phyloP scores from a whole-genome alignment of 1,140 invertebrate genomes.

The Drosophila kurseongensis region DNA sequence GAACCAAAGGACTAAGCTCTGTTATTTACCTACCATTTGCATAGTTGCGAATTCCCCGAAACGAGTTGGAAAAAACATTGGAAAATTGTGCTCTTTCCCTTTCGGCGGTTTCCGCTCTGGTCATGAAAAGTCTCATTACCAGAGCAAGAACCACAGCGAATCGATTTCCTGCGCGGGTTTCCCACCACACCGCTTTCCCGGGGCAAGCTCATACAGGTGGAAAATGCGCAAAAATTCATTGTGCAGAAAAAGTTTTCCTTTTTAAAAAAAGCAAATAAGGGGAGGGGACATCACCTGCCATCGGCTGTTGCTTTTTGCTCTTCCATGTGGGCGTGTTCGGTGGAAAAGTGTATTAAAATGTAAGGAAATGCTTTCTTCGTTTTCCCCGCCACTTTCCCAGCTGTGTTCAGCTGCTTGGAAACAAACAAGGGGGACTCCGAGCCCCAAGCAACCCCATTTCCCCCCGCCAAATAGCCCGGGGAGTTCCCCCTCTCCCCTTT shows the following conservation, averaged over 20 bases:
- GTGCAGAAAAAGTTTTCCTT: slow-evolving; percentile 74
- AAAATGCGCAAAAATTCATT: slow-evolving; percentile 83
- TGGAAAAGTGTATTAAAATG: slow-evolving; percentile 79
- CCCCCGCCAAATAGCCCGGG: slow-evolving; percentile 38
- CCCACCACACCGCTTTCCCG: not conserved
- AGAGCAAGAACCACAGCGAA: slow-evolving; percentile 74
- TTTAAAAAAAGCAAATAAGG: slow-evolving; percentile 18
- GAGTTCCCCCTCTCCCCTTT: slow-evolving; percentile 32
- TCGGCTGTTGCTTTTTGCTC: slow-evolving; percentile 74
- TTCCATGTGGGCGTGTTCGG: slow-evolving; percentile 9
- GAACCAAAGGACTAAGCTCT: slow-evolving; percentile 59
- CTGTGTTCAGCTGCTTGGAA: slow-evolving; percentile 78
- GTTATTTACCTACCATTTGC: slow-evolving; percentile 66
- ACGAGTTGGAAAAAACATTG: slow-evolving; percentile 40
- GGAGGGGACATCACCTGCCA: slow-evolving; percentile 53
- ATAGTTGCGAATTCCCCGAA: slow-evolving; percentile 57
- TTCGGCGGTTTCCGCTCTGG: slow-evolving; percentile 25
- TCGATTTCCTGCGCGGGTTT: slow-evolving; percentile 60
- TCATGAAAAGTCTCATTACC: slow-evolving; percentile 54
- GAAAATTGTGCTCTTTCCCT: slow-evolving; percentile 44
- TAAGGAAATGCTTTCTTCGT: slow-evolving; percentile 51
- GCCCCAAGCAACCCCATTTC: slow-evolving; percentile 1
- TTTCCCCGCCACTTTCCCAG: slow-evolving; percentile 35
- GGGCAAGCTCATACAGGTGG: slow-evolving; percentile 70
- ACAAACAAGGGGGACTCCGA: slow-evolving; percentile 42